A percentile compares a stretch with the other conserved stretches of the same genome.
phyloP scores from a whole-genome alignment of 2,797 vertebrate genomes.

The Phrynocephalus vlangalii region DNA sequence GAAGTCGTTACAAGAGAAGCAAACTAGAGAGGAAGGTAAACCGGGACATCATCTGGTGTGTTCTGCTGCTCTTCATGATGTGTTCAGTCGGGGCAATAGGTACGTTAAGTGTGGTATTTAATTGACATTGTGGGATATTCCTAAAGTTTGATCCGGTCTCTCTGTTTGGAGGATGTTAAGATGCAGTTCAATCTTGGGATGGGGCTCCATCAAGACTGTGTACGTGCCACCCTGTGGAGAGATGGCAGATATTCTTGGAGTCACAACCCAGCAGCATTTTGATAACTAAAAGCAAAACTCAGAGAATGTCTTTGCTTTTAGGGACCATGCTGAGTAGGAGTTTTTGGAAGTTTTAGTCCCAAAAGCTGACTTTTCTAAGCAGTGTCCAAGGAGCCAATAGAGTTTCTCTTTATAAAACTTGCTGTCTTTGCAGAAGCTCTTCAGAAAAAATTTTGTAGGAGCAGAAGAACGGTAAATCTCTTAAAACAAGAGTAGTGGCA shows the following conservation, averaged over 20 bases:
- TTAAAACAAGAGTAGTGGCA: background rate
- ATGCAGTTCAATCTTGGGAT: background rate
- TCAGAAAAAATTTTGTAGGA: background rate
- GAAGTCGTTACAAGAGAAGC: slow-evolving; percentile 91
- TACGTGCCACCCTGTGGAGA: background rate
- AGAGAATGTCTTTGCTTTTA: too few species aligned
- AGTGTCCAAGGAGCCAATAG: too few species aligned
- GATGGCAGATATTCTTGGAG: background rate
- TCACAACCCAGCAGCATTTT: background rate
- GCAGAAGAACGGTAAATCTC: background rate
- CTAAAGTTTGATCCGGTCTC: background rate
- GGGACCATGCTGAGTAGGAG: too few species aligned
- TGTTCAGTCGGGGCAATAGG: slow-evolving; percentile 88
- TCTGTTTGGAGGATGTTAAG: background rate
- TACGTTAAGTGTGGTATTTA: slow-evolving; percentile 62
- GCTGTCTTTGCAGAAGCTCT: background rate
- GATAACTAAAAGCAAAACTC: too few species aligned
- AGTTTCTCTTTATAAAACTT: background rate
- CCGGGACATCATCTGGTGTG: slow-evolving; percentile 91
- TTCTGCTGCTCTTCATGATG: slow-evolving; percentile 89
- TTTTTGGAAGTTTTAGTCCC: too few species aligned
- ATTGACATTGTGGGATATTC: background rate
- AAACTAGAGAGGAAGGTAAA: slow-evolving; percentile 90
- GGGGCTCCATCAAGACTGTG: background rate
- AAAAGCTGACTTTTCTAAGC: too few species aligned